phyloP scores from a whole-genome alignment of 2,113 vertebrate species.

The Piaya cayana region DNA sequence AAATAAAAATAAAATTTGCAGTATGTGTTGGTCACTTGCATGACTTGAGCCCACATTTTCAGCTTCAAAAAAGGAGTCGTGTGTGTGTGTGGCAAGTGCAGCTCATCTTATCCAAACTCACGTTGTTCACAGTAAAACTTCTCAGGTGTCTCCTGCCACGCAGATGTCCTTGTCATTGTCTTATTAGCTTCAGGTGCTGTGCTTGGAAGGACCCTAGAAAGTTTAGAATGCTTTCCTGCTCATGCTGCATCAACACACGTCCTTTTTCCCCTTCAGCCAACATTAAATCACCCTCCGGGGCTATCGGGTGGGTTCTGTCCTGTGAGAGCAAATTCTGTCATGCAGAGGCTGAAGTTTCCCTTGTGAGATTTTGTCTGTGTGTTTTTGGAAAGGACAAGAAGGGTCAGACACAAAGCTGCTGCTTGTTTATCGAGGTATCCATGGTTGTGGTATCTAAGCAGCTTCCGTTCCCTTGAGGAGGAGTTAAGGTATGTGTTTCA shows the following conservation, averaged over 20 bases:
- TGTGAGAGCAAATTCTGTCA: not conserved
- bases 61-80: not conserved
- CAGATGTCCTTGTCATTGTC: not conserved
- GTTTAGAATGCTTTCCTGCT: not conserved
- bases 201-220: not conserved
- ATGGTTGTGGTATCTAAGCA: not conserved
- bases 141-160: not conserved
- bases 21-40: not conserved
- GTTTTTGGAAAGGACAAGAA: not conserved
- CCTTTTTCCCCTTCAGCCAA: not conserved
- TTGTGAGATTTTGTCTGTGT: fast-evolving
- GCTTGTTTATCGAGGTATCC: not conserved
- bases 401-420: not conserved
- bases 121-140: not conserved
- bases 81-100: not conserved
- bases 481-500: not conserved
- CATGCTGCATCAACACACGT: not conserved
- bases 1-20: constrained; percentile 73
- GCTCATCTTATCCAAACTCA: not conserved
- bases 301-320: too few species aligned
- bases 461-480: not conserved
- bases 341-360: not conserved
- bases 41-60: not conserved
- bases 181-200: not conserved
- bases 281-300: not conserved